phyloP scores from a whole-genome alignment of 2,797 vertebrate species.

The Petrocephalus sullivani region DNA sequence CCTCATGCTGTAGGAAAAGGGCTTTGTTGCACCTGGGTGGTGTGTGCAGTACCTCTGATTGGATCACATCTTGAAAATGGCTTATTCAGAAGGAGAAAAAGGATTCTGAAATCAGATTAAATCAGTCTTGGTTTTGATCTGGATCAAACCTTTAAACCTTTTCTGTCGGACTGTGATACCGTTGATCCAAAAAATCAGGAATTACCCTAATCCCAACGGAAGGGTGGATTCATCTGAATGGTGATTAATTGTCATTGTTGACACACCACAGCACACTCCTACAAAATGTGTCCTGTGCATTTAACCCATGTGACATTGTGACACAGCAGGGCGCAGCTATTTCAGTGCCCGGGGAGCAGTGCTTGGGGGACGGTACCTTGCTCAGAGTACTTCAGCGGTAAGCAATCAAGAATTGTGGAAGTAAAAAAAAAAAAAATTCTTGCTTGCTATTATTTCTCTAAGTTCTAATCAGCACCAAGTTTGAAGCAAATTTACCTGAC shows the following conservation, averaged over 20 bases:
- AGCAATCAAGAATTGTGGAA: not conserved
- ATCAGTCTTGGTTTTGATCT: not conserved
- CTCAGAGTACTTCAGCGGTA: not conserved
- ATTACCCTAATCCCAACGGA: not conserved
- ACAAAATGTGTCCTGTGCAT: too few relatives aligned
- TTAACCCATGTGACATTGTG: too few relatives aligned
- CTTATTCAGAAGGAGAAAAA: not conserved
- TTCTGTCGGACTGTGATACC: not conserved
- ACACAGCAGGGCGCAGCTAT: too few relatives aligned
- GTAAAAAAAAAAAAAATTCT: too few relatives aligned
- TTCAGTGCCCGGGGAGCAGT: too few relatives aligned
- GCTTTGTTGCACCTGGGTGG: not conserved
- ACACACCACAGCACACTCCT: too few relatives aligned
- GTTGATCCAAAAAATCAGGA: not conserved
- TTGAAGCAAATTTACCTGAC: too few relatives aligned
- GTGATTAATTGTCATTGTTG: too few relatives aligned
- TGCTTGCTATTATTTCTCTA: too few relatives aligned
- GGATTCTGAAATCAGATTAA: not conserved
- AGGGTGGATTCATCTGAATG: not conserved
- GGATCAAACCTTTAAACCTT: not conserved
- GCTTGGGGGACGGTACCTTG: too few relatives aligned
- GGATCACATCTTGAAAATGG: not conserved
- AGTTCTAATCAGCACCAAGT: too few relatives aligned
- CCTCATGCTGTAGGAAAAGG: not conserved
- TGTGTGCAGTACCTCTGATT: not conserved